Evolutionary conservation across 2,888 invertebrate genomes (phyloP), one percentile per base, ranked within the genome.

Genomic region (Meta bourneti): DNA sequence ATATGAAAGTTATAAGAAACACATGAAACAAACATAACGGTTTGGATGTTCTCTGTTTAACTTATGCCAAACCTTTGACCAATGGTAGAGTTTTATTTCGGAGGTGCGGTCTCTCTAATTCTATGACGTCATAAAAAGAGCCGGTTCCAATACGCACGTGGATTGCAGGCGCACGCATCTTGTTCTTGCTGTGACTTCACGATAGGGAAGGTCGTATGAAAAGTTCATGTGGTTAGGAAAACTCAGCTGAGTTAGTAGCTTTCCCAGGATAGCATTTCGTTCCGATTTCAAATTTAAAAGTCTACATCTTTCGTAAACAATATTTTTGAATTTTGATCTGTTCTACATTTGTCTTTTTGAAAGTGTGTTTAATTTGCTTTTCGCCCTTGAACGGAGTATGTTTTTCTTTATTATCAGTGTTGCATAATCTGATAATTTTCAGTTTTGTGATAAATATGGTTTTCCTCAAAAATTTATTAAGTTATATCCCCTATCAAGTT

Each of bases 351-450:
- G 54, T 19, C 61, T 75, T 48, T 5, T 34, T 16, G 19, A 77
- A 80, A 89, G 19, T 89, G 51, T 0, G 48, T 80, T 84, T 16
- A 81, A 79, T 34, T 91, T 72, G 16, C n/a, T 54, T n/a, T 82
- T 83, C 79, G 91, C 91, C 91, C 91, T 91, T 91, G 91, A 87
- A 82, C 69, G 51, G 84, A 91, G 87, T 86, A 83, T 83, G 89
- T 83, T 81, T 82, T 80, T 61, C 78, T 78, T 34, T 20, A 51
- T 54, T 81, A 81, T 86, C 75, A 16, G 51, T 90, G 78, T 87
- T 91, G 71, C 83, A 87, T 87, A 91, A 91, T 71, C 61, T 51
- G 78, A 71, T 82, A 16, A 52, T 52, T 52, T 54, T 70, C 49
- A 20, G 19, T n/a, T 16, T 48, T 48, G 49, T 61, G 4, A 9